Conservation (phyloP, 2,888 invertebrate species). For the Gymnocheta viridis region DNA sequence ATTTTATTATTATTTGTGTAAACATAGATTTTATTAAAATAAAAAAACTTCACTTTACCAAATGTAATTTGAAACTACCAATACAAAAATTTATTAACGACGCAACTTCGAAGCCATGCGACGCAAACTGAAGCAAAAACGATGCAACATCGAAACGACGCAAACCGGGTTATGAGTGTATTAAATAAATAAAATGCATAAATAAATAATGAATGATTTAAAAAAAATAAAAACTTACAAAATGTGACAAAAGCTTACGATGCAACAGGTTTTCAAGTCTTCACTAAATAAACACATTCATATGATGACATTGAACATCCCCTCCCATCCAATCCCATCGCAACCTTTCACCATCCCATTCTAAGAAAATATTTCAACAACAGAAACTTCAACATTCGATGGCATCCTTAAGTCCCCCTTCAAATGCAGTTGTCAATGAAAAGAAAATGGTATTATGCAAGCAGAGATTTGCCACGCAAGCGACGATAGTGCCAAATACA, state of each 20-base stretch:
- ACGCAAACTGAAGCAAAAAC: too few relatives aligned
- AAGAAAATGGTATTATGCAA: constrained; percentile 6
- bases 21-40: too few relatives aligned
- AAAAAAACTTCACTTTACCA: too few relatives aligned
- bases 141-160: not conserved
- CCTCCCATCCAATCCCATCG: too few relatives aligned
- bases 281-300: not conserved
- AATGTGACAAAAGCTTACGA: not conserved
- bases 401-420: constrained; percentile 33
- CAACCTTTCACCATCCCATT: constrained; percentile 15
- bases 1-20: too few relatives aligned
- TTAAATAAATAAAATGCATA: not conserved
- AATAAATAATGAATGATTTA: not conserved
- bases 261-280: constrained; percentile 42
- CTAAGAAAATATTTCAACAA: constrained; percentile 41
- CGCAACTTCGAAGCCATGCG: too few relatives aligned
- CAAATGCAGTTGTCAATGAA: constrained; percentile 48
- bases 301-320: too few relatives aligned
- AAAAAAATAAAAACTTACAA: not conserved
- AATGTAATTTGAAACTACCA: too few relatives aligned
- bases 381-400: constrained; percentile 34
- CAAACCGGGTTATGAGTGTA: too few relatives aligned
- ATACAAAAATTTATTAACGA: too few relatives aligned
- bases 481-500: constrained; percentile 76
- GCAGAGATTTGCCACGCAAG: constrained; percentile 8